Conservation (phyloP, 2,888 invertebrate genomes). For the Plagodis dolabraria region DNA sequence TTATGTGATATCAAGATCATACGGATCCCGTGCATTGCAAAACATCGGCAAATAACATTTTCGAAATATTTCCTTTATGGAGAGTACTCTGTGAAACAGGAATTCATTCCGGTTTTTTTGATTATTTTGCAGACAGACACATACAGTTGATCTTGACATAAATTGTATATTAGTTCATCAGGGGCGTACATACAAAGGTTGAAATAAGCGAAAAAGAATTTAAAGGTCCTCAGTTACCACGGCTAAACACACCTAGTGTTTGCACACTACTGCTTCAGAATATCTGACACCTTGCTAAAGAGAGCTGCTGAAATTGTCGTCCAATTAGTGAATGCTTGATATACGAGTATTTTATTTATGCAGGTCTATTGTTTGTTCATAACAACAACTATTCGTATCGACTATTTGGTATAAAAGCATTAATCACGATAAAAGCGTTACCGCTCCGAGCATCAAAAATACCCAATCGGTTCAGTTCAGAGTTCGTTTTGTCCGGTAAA, state of each 20-base stretch:
- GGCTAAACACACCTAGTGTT: no score
- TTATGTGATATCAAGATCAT: slow-evolving; percentile 34
- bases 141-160: no score
- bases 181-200: no score
- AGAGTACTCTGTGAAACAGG: neutral
- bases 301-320: no score
- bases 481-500: slow-evolving; percentile 43
- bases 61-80: slow-evolving; percentile 8
- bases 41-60: slow-evolving; percentile 17
- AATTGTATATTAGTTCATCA: no score
- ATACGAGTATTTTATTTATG: no score
- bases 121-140: no score
- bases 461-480: slow-evolving; percentile 36
- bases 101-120: no score
- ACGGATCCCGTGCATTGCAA: slow-evolving; percentile 8
- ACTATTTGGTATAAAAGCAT: slow-evolving; percentile 31
- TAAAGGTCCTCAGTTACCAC: no score
- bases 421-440: slow-evolving; percentile 48
- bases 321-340: no score
- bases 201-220: no score
- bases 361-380: slow-evolving; percentile 7
- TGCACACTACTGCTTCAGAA: no score
- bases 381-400: slow-evolving; percentile 3
- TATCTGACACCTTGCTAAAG: neutral
- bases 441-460: slow-evolving; percentile 36